Base-by-base conservation (phyloP, 2,888 invertebrate species). In the Craniophora ligustri region DNA sequence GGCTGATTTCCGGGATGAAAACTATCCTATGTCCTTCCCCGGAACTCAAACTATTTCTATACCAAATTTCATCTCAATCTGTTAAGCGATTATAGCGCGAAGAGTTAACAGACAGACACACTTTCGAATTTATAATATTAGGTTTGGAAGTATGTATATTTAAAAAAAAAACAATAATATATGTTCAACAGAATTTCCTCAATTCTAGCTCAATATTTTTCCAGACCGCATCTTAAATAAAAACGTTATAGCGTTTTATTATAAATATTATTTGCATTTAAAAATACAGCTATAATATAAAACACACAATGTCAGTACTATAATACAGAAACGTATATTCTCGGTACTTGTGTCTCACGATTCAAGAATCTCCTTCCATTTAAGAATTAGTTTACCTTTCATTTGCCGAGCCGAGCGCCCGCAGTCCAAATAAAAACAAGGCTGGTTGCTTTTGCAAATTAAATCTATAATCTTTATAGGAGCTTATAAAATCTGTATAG, bases 331-430 rank as follows among this genome's bases (percentile, higher is more conserved):
- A 55, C 30, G 14, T 36, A 21, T 21, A 31, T 56, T 46, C 47
- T 44, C 46, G 54, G 41, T 23, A 32, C 16, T 19, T 39, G 34
- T 44, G 14, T 19, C 38, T 28, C 10, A 44, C 14, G 49, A 57
- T 59, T 57, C 42, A 68, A 62, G 48, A 77, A 73, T 65, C 36
- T 28, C 46, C 65, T 35, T 79, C 87, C 86, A 87, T 89, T 89
- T 71, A 72, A 66, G 83, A 86, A 90, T 91, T 87, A 89, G 91
- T 91, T 91, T 89, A 88, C 87, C 86, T 91, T 91, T 86, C 86
- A 91, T 91, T 88, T 87, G 79, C 78, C 80, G 81, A 89, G 85
- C 85, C 83, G 76, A 59, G 67, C 72, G 78, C 76, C 75, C 78
- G 75, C 54, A 63, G 67, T 64, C 64, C 72, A 71, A 79, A 82